Evolutionary conservation across 2,888 invertebrate species (phyloP).

Genomic region (Criorhina ranunculi): DNA sequence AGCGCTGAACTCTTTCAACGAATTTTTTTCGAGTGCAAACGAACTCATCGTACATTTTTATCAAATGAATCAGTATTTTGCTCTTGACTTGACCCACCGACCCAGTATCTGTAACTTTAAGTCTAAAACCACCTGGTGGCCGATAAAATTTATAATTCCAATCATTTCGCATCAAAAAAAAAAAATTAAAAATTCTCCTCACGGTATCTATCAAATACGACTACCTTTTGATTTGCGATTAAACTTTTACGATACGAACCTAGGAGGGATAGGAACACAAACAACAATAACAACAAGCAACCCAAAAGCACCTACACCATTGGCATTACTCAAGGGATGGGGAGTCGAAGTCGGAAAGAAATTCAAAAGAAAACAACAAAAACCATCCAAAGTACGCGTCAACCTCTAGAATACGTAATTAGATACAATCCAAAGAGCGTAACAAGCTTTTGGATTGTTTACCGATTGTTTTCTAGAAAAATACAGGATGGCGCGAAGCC

Average conservation of each 20-base stretch:
- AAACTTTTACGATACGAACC: slow-evolving; percentile 61
- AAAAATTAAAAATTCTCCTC: slow-evolving; percentile 52
- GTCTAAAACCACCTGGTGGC: slow-evolving; percentile 63
- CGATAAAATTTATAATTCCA: slow-evolving; percentile 73
- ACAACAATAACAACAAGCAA: slow-evolving; percentile 41
- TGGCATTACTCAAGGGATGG: slow-evolving; percentile 33
- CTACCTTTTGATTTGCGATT: slow-evolving; percentile 76
- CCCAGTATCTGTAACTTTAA: slow-evolving; percentile 40
- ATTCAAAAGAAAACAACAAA: slow-evolving; percentile 8
- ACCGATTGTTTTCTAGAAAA: slow-evolving; percentile 57
- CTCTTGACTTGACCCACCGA: slow-evolving; percentile 55
- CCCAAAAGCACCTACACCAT: slow-evolving; percentile 1
- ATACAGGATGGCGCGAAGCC: slow-evolving; percentile 5
- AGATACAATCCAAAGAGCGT: slow-evolving; percentile 51
- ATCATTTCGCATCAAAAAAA: slow-evolving; percentile 51
- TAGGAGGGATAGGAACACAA: slow-evolving; percentile 11
- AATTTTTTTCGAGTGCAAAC: slow-evolving; percentile 15
- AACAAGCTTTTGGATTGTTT: slow-evolving; percentile 57
- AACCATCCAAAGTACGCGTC: slow-evolving; percentile 51
- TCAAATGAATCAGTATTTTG: slow-evolving; percentile 21
- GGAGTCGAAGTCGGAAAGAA: slow-evolving; percentile 1
- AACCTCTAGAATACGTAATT: slow-evolving; percentile 70
- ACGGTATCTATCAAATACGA: slow-evolving; percentile 68
- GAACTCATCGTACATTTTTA: slow-evolving; percentile 2
- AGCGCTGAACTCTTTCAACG: slow-evolving; percentile 4